These are phyloP conservation scores for Leptopilina boulardi DNA, from an alignment of 1,140 invertebrate genomes.

Conservation along the genomic window DNA sequence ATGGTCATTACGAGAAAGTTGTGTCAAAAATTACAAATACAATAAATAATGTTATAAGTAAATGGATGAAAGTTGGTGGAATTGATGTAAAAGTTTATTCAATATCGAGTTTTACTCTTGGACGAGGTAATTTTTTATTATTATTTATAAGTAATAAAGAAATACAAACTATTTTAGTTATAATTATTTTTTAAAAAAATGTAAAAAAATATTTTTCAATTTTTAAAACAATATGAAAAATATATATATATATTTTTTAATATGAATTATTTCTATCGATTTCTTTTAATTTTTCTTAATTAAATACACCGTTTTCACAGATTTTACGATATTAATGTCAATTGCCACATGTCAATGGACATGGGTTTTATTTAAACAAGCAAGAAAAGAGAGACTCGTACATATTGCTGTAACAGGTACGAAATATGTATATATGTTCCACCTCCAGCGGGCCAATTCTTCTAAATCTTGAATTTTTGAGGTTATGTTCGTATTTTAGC, in stretches of 20 bases:
- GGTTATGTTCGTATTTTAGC: too few relatives aligned
- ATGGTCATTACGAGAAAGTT: slow-evolving; percentile 77
- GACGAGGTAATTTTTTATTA: slow-evolving; percentile 77
- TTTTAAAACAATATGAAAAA: too few relatives aligned
- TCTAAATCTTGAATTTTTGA: too few relatives aligned
- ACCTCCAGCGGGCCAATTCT: too few relatives aligned
- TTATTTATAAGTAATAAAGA: too few relatives aligned
- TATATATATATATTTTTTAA: too few relatives aligned
- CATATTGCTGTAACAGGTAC: slow-evolving; percentile 82
- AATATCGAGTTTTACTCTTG: slow-evolving; percentile 80
- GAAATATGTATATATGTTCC: slow-evolving; percentile 34
- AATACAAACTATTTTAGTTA: too few relatives aligned
- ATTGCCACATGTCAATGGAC: slow-evolving; percentile 82
- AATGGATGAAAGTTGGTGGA: slow-evolving; percentile 80
- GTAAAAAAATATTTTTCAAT: not conserved
- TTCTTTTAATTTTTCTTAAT: too few relatives aligned
- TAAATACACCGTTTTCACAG: too few relatives aligned
- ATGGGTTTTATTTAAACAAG: slow-evolving; percentile 80
- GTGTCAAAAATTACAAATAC: slow-evolving; percentile 78
- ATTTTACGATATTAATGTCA: slow-evolving; percentile 83
- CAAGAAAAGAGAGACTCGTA: slow-evolving; percentile 79
- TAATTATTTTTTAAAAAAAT: too few relatives aligned
- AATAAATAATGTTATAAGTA: slow-evolving; percentile 77
- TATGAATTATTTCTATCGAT: too few relatives aligned
- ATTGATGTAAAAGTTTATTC: slow-evolving; percentile 80